phyloP scores from a whole-genome alignment of 2,797 vertebrate genomes.

The Sebastes hopkinsi region DNA sequence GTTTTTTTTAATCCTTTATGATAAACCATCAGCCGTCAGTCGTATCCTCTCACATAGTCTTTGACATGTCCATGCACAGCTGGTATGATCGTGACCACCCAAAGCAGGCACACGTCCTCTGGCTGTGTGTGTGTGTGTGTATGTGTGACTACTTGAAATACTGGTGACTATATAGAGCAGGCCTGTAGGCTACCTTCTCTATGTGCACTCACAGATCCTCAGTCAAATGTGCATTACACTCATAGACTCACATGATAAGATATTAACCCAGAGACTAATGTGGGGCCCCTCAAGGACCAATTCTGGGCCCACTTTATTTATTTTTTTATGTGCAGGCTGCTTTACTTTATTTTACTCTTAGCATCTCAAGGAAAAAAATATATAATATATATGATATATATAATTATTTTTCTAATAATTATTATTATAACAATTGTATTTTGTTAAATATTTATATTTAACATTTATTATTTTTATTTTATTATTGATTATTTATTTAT shows the following conservation, averaged over 20 bases:
- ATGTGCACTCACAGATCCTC: neutral
- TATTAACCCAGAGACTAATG: neutral
- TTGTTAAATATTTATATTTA: too few species aligned
- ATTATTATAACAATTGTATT: too few species aligned
- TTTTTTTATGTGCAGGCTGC: neutral
- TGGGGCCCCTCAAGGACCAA: neutral
- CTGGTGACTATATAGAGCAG: conserved; percentile 14
- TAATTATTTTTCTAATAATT: too few species aligned
- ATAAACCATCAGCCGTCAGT: conserved; percentile 22
- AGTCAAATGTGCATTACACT: neutral
- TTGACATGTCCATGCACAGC: conserved; percentile 26
- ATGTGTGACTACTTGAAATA: neutral
- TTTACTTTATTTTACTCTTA: too few species aligned
- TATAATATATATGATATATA: too few species aligned
- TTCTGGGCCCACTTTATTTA: neutral
- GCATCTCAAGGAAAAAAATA: too few species aligned
- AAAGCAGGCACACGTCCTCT: conserved; percentile 4
- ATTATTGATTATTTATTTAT: too few species aligned
- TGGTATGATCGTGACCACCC: conserved; percentile 21
- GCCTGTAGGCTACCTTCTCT: conserved; percentile 10
- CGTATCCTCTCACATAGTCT: neutral
- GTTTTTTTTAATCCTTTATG: conserved; percentile 8
- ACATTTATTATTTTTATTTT: too few species aligned
- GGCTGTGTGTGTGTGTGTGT: neutral
- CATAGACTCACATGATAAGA: neutral